These are phyloP conservation scores for Sebastes dallii DNA, from an alignment of 2,797 vertebrate genomes.

Conservation along the genomic window DNA sequence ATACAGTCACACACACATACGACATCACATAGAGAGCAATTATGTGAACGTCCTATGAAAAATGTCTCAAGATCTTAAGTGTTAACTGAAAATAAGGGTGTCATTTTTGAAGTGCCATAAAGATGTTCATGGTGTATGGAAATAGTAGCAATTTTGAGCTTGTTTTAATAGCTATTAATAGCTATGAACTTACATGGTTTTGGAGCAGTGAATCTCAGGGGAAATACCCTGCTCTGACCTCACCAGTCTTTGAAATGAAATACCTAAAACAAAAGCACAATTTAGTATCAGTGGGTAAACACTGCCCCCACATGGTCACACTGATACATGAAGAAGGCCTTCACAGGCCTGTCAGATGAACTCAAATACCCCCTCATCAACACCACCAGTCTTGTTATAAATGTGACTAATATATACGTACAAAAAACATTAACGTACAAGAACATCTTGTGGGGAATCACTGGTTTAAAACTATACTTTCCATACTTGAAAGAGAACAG, in stretches of 20 bases:
- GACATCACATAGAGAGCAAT: not conserved
- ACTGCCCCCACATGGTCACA: constrained; percentile 9
- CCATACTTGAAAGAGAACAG: not conserved
- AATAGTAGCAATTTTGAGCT: not conserved
- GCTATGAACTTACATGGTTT: constrained; percentile 83
- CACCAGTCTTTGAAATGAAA: constrained; percentile 90
- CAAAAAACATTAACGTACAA: no score
- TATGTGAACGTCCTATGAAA: not conserved
- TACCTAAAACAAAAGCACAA: constrained; percentile 71
- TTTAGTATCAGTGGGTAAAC: not conserved
- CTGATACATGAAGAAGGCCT: not conserved
- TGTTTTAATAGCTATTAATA: not conserved
- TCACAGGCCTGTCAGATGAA: not conserved
- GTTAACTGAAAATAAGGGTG: not conserved
- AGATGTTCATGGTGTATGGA: not conserved
- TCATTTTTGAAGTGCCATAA: not conserved
- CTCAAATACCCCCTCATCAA: not conserved
- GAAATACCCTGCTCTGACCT: constrained; percentile 85
- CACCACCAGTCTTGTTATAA: not conserved
- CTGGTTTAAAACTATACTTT: not conserved
- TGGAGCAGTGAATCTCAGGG: constrained; percentile 71
- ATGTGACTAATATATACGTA: not conserved
- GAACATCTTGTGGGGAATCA: not conserved
- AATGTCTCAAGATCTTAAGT: not conserved
- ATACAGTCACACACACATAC: not conserved